Evolutionary conservation across 2,113 vertebrate genomes (phyloP).

Genomic region (Pomatorhinus ruficollis): DNA sequence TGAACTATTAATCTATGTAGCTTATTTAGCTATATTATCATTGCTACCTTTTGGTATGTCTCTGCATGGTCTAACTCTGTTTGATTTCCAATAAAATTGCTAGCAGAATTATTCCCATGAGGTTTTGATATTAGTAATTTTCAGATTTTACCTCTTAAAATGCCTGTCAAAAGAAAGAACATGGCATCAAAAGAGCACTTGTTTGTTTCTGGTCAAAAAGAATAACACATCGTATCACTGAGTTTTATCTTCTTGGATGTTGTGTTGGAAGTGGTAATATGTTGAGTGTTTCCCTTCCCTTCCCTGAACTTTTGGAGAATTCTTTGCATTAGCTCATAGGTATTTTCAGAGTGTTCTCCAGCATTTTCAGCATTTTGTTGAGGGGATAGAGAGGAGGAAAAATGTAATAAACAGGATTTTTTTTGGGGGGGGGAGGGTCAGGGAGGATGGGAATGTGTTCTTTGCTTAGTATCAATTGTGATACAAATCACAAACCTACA

Average conservation of each 20-base stretch:
- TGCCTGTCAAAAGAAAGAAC: not conserved
- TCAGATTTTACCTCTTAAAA: not conserved
- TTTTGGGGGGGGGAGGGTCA: fast-evolving
- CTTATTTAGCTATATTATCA: not conserved
- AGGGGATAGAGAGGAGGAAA: not conserved
- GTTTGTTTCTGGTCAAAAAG: not conserved
- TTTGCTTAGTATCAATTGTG: not conserved
- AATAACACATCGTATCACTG: not conserved
- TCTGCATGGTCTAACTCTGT: not conserved
- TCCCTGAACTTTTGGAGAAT: not conserved
- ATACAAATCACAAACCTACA: not conserved
- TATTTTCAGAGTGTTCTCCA: not conserved
- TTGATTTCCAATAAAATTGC: not conserved
- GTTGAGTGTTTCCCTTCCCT: not conserved
- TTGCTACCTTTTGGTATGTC: not conserved
- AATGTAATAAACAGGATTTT: not conserved
- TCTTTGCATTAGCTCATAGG: not conserved
- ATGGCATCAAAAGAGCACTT: not conserved
- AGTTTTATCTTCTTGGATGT: not conserved
- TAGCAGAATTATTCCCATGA: not conserved
- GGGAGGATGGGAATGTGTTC: not conserved
- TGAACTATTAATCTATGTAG: not conserved
- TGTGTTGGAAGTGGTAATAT: not conserved
- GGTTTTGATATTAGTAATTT: not conserved
- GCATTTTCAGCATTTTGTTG: not conserved